These are phyloP conservation scores for Drosophila varians DNA, from an alignment of 1,140 invertebrate genomes.

Conservation along the genomic window DNA sequence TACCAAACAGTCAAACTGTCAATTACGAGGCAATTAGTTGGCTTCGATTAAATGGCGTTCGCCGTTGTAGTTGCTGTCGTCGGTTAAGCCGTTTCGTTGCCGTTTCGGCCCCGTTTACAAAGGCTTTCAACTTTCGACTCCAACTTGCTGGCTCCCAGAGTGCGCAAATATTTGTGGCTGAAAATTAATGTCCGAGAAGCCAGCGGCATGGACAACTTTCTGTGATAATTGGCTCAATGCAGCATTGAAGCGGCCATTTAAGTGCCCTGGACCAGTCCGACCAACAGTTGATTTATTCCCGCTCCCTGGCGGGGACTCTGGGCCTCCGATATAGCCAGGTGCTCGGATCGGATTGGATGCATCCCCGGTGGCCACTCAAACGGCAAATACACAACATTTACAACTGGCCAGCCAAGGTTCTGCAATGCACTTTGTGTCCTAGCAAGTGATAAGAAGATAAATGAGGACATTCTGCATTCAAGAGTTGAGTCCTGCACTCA, in stretches of 20 bases:
- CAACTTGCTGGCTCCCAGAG: conserved; percentile 8
- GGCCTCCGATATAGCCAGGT: conserved; percentile 36
- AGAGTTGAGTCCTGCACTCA: conserved; percentile 43
- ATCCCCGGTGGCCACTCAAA: conserved; percentile 48
- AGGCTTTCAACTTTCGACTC: conserved; percentile 7
- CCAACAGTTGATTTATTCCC: conserved; percentile 45
- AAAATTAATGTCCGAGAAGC: conserved; percentile 46
- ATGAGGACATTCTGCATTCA: conserved; percentile 24
- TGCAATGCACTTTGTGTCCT: conserved; percentile 39
- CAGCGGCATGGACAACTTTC: conserved; percentile 44
- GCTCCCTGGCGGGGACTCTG: conserved; percentile 14
- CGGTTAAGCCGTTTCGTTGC: conserved; percentile 43
- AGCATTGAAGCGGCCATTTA: conserved; percentile 16
- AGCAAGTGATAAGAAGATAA: conserved; percentile 54
- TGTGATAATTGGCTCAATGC: conserved; percentile 41
- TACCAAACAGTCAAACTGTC: conserved; percentile 75
- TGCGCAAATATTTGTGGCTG: conserved; percentile 47
- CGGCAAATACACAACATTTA: conserved; percentile 46
- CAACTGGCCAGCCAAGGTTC: conserved; percentile 20
- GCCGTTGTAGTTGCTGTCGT: conserved; percentile 48
- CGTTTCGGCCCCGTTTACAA: conserved; percentile 32
- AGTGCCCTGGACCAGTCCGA: not conserved
- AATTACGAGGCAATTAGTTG: conserved; percentile 74
- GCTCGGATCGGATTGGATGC: conserved; percentile 24
- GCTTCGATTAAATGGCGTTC: conserved; percentile 61